phyloP scores from a whole-genome alignment of 2,888 invertebrate species.

The Pollenia amentaria region DNA sequence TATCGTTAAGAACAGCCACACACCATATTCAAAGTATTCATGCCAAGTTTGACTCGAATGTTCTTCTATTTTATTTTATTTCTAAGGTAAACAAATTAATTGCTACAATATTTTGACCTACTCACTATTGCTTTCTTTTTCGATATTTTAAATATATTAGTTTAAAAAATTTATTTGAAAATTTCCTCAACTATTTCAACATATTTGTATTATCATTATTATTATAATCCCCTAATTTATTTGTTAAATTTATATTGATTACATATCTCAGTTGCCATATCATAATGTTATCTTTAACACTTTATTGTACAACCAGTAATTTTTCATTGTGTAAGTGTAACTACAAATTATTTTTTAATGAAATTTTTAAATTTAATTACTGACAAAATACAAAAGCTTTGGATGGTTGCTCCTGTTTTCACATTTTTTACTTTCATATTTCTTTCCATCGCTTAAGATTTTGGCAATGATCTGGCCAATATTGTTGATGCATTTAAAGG shows the following conservation, averaged over 20 bases:
- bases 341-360: slow-evolving; percentile 71
- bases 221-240: slow-evolving; percentile 10
- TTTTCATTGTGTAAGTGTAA: slow-evolving; percentile 65
- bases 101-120: too few relatives aligned
- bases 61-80: too few relatives aligned
- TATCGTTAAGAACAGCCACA: too few relatives aligned
- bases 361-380: slow-evolving; percentile 72
- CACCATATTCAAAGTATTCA: too few relatives aligned
- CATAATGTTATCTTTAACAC: slow-evolving; percentile 62
- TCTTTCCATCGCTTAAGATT: neutral
- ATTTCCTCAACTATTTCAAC: neutral
- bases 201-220: too few relatives aligned
- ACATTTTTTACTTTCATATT: neutral
- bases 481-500: slow-evolving; percentile 2
- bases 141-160: neutral
- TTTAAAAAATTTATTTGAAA: neutral
- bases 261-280: neutral
- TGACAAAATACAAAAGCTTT: slow-evolving; percentile 39
- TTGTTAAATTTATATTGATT: slow-evolving; percentile 31
- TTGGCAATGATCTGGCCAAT: slow-evolving; percentile 44
- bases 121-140: neutral
- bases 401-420: slow-evolving; percentile 43
- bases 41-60: too few relatives aligned
- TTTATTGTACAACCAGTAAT: slow-evolving; percentile 48
- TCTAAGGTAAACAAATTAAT: too few relatives aligned